Percentiles rank a stretch among this genome's conserved stretches.
Conservation (phyloP, 2,113 vertebrate species). For the Tor tambroides region DNA sequence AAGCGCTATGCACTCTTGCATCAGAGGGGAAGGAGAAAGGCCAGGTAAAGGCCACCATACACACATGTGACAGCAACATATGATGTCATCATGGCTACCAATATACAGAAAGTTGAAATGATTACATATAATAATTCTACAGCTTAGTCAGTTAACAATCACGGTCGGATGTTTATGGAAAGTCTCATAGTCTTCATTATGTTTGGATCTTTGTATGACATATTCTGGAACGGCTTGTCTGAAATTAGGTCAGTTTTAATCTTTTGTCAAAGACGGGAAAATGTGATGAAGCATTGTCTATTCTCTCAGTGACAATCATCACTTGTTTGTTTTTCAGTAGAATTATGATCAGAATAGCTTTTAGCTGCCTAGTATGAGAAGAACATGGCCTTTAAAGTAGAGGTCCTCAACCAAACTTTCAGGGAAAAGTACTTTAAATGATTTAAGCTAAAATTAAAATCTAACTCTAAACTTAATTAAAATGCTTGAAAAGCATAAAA, state of each 20-base stretch:
- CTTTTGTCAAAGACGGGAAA: conserved; percentile 51
- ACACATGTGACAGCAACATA: conserved; percentile 59
- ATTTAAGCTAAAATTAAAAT: not conserved
- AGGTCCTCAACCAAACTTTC: not conserved
- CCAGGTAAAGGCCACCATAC: conserved; percentile 58
- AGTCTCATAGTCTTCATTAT: not conserved
- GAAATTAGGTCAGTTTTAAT: not conserved
- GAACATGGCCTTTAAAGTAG: not conserved
- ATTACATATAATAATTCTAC: conserved; percentile 22
- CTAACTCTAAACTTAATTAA: not conserved
- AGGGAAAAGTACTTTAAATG: not conserved
- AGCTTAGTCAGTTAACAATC: conserved; percentile 11
- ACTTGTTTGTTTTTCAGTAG: not conserved
- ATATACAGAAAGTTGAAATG: conserved; percentile 36
- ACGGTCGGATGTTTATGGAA: not conserved
- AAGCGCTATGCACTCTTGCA: conserved; percentile 43
- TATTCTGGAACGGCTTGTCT: not conserved
- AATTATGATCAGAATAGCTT: conserved; percentile 52
- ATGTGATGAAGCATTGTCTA: conserved; percentile 44
- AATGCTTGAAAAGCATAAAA: not conserved
- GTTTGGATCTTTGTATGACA: conserved; percentile 16
- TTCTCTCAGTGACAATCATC: conserved; percentile 48
- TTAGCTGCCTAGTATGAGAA: not conserved
- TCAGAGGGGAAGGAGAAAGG: conserved; percentile 39
- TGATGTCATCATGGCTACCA: conserved; percentile 63